Evolutionary conservation across 2,113 vertebrate genomes (phyloP), one percentile per base, ranked within the genome.

Genomic region (Hiodon tergisus): DNA sequence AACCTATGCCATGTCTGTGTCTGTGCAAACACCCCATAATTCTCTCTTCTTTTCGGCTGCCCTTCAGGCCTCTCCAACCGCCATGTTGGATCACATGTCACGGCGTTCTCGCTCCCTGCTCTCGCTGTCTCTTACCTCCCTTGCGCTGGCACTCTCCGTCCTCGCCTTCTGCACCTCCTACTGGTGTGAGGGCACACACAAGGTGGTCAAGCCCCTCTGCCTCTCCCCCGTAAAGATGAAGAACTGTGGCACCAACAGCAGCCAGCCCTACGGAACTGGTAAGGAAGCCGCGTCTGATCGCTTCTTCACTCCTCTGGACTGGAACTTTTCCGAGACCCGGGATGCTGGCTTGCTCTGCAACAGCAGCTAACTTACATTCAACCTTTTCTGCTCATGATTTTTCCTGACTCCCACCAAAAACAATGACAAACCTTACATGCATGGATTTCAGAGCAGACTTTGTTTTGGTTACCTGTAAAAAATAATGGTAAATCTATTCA

Each of bases 141-240:
- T 94, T 74, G 92, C 91, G 10, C 89, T 94, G 73, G 83, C 86
- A 54, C 87, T 92, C 60, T 93, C 92, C 51, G 88, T 93, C 75
- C 86, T 92, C 70, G 92, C 92, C n/a, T 90, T 94, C 69, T 88
- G 88, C 85, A 93, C 92, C 73, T 93, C 91, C 48, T 94, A 94
- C 85, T 94, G 93, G 93, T 93, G 92, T 65, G 91, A 93, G 80
- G 93, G 93, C 16, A 93, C 89, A 0, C 93, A 94, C 85, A 93
- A 93, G 81, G 92, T 94, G 85, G 91, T 93, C 11, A 94, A 93
- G 83, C 92, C 92, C 0, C 91, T 91, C 70, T 94, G 93, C 81
- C 90, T 93, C 61, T 93, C 92, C 0, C 89, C 91, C 0, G 87
- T 92, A 81, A 92, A 92, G 82, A 90, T 90, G 85, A 91, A 91